Conservation (phyloP, 1,140 invertebrate species). For the Bilobella aurantiaca region DNA sequence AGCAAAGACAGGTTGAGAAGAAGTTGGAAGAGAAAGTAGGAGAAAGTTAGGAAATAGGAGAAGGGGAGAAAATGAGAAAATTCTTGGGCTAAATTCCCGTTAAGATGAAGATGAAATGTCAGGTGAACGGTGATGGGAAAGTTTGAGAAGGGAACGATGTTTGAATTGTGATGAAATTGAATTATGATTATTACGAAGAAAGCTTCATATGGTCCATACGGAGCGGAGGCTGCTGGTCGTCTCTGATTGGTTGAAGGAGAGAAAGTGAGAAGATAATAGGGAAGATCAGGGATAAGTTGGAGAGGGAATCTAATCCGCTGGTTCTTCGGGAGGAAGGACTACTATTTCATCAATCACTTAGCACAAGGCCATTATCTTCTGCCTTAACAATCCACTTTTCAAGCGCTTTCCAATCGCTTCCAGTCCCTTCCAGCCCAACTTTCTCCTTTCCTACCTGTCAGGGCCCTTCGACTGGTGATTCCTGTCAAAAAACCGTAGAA, state of each 20-base stretch:
- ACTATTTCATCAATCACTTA: conserved; percentile 10
- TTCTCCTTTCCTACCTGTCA: no score
- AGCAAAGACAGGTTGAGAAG: no score
- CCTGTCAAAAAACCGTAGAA: no score
- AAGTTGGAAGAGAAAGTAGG: background rate
- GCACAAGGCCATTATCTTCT: conserved; percentile 5
- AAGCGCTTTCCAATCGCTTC: background rate
- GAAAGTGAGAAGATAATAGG: background rate
- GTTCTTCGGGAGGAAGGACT: background rate
- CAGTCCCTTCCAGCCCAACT: no score
- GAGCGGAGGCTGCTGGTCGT: no score
- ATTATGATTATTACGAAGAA: background rate
- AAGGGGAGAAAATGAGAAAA: background rate
- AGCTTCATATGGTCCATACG: no score
- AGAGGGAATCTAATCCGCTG: background rate
- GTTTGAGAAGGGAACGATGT: background rate
- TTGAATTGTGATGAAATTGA: background rate
- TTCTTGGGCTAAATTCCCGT: background rate
- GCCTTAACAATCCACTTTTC: background rate
- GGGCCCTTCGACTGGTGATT: no score
- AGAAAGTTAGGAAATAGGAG: background rate
- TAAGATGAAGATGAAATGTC: background rate
- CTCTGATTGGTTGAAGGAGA: no score
- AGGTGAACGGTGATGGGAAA: no score
- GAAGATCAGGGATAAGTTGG: background rate